Base-by-base conservation (phyloP, 37 sponge, comb jelly and placozoan genomes). In the Halisarca cf. caerulea region DNA sequence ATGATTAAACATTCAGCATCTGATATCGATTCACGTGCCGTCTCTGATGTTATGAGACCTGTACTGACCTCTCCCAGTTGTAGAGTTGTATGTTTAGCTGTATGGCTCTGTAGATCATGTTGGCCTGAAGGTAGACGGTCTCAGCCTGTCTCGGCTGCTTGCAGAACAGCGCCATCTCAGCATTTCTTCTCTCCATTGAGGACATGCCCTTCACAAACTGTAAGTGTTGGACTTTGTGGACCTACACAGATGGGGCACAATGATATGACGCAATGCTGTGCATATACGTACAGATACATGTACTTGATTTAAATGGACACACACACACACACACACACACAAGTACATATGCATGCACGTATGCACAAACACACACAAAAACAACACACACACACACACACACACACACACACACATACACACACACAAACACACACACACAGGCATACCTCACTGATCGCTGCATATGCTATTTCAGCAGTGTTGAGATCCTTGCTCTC, bases 1-100 rank as follows among this genome's bases (percentile, higher is more conserved):
- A 82, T 5, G 58, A 23, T n/a, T 11, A 80, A 2, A 55, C 28
- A 28, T 66, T 38, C 55, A 58, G 14, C 20, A 14, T 14, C 41
- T 35, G n/a, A n/a, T n/a, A n/a, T n/a, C n/a, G n/a, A n/a, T n/a
- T n/a, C n/a, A n/a, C n/a, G n/a, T n/a, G 80, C 24, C 23, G 28
- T 35, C 41, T 51, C 17, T 11, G 14, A 9, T 79, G 57, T 15
- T 20, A 11, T 18, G 11, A 15, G 14, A 18, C 77, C 27, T 23
- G 28, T 0, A 43, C 83, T 20, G 18, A 98, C 98, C 96, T 93
- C 68, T 95, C 92, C 98, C 98, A 98, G 82, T 93, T 93, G 84
- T 85, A 92, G 20, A 95, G 84, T 21, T 79, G 25, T 11, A 95
- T 91, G 60, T 95, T 93, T 57, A 98, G 88, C 42, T 95, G 71